A percentile compares a stretch with the other conserved stretches of the same genome.
Evolutionary conservation across 2,888 invertebrate genomes (phyloP).

Genomic region (Tortrix viridana): DNA sequence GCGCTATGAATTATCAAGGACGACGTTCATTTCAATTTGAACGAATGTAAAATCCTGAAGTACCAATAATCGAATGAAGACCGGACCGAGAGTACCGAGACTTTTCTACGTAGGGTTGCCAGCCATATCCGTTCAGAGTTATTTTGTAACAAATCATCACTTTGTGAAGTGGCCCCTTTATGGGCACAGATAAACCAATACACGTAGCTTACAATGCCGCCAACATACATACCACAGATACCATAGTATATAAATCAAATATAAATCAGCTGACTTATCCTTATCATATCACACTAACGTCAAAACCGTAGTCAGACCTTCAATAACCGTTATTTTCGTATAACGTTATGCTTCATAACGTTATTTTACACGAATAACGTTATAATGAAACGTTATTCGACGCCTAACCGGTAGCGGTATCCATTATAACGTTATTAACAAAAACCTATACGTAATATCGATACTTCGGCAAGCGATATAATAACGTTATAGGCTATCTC

Average conservation of each 20-base stretch:
- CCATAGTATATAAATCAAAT: too few relatives aligned
- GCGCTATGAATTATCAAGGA: slow-evolving; percentile 53
- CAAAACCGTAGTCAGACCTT: too few relatives aligned
- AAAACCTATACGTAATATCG: too few relatives aligned
- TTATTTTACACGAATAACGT: too few relatives aligned
- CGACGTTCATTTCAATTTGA: slow-evolving; percentile 45
- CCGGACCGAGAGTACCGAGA: slow-evolving; percentile 19
- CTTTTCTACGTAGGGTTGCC: slow-evolving; percentile 13
- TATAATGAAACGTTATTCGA: too few relatives aligned
- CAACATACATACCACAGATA: slow-evolving; percentile 50
- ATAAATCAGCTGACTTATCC: slow-evolving; percentile 61
- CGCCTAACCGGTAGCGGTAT: too few relatives aligned
- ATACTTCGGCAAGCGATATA: too few relatives aligned
- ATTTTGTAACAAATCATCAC: neutral
- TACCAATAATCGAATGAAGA: slow-evolving; percentile 30
- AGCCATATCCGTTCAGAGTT: too few relatives aligned
- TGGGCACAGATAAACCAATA: slow-evolving; percentile 1
- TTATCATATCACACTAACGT: slow-evolving; percentile 35
- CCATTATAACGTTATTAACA: too few relatives aligned
- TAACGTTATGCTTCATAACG: too few relatives aligned
- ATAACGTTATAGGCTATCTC: too few relatives aligned
- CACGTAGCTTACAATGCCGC: slow-evolving; percentile 36
- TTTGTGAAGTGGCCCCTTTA: slow-evolving; percentile 4
- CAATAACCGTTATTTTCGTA: too few relatives aligned
- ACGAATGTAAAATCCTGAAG: slow-evolving; percentile 29